Base-by-base conservation (phyloP, 1,140 invertebrate genomes). In the Tenebrio molitor region DNA sequence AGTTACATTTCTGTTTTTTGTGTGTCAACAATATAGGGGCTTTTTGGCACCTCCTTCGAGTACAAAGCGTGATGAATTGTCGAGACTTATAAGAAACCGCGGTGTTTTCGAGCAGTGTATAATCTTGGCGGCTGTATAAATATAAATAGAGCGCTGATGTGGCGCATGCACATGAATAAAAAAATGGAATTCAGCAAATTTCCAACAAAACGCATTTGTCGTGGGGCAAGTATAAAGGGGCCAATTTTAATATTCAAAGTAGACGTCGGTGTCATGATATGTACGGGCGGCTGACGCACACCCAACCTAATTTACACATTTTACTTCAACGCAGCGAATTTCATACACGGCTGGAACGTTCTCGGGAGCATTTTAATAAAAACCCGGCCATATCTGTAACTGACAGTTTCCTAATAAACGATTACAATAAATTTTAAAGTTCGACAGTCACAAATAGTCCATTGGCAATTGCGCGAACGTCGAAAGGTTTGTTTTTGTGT, bases 391-490 rank as follows among this genome's bases (percentile, higher is more conserved):
- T 72, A 67, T 72, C 70, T 72, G 70, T 46, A 29, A 34, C 70
- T 72, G 70, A 72, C 70, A 67, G 34, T 66, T 72, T 53, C 42
- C 58, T 62, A 72, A 72, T 72, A 72, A 66, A 44, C 70, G 63
- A 67, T 65, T 72, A 72, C 70, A 34, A 72, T 72, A 72, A 72
- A 72, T 72, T 72, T 72, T 53, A 50, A 41, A 66, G 42, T 72
- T 72, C 62, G 70, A 67, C 70, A 53, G 62, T 42, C 39, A 71
- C 58, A 71, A 71, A 71, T 71, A 71, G 69, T 71, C 46, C 46
- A 63, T 64, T 71, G 58, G 25, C 53, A 63, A 64, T 71, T 63
- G 53, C 17, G 69, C 69, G 29, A 58, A 58, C 15, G 23, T 58
- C 50, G 23, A 58, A 29, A 58, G 19, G 50, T 25, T 50, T 58